Conservation (phyloP, 2,113 vertebrate species). For the Chloropsis cyanopogon region DNA sequence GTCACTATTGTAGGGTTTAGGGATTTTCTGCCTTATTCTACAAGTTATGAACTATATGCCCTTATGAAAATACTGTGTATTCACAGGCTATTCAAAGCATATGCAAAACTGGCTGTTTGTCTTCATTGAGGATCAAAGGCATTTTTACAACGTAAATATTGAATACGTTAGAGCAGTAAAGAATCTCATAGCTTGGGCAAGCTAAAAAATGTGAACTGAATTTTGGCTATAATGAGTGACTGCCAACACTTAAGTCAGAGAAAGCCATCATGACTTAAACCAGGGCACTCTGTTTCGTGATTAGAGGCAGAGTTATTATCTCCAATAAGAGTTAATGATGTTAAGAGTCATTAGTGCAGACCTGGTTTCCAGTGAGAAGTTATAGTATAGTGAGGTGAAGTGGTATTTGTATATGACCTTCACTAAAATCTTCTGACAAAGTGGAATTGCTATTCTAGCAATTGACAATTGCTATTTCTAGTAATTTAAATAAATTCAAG, state of each 20-base stretch:
- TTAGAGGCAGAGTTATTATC: not conserved
- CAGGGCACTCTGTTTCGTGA: not conserved
- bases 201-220: not conserved
- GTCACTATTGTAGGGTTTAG: accelerated
- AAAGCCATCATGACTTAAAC: not conserved
- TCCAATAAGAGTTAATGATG: not conserved
- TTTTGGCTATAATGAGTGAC: not conserved
- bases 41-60: not conserved
- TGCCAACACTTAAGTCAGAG: not conserved
- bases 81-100: not conserved
- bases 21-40: not conserved
- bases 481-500: not conserved
- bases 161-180: not conserved
- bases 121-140: not conserved
- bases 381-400: not conserved
- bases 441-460: too few species aligned
- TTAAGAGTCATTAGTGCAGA: not conserved
- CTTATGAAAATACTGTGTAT: not conserved
- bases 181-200: not conserved
- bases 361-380: not conserved
- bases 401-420: not conserved
- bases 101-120: not conserved
- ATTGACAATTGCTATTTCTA: not conserved
- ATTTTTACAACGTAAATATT: not conserved
- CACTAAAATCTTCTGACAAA: not conserved